Conservation (phyloP, 2,797 vertebrate genomes). For the Falco berigora region DNA sequence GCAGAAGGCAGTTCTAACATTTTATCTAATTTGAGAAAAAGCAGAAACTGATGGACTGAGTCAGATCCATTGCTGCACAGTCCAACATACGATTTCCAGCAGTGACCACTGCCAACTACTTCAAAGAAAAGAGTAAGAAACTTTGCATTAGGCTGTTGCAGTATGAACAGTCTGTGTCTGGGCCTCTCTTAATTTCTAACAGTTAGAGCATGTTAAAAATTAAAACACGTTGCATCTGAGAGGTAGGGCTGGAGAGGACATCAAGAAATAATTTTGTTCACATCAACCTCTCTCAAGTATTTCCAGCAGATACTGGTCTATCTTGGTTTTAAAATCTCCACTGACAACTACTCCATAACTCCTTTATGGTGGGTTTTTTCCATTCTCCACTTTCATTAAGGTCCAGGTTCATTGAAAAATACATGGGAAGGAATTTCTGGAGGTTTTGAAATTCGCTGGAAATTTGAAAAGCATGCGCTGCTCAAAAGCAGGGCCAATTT, state of each 20-base stretch:
- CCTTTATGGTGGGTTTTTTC: background rate
- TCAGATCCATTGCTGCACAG: background rate
- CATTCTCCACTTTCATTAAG: background rate
- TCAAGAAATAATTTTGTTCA: background rate
- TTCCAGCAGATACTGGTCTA: background rate
- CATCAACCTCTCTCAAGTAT: background rate
- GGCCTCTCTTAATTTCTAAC: background rate
- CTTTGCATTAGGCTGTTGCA: background rate
- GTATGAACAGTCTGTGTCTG: background rate
- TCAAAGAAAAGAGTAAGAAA: background rate
- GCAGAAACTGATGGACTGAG: background rate
- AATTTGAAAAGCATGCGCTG: too few species aligned
- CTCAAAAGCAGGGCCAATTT: background rate
- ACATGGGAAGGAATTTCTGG: background rate
- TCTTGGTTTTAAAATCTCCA: background rate
- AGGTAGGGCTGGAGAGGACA: background rate
- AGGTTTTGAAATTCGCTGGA: background rate
- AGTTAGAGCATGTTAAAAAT: background rate
- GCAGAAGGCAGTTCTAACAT: background rate
- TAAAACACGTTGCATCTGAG: background rate
- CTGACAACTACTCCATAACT: background rate
- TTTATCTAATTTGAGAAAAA: background rate
- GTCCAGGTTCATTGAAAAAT: background rate
- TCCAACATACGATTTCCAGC: background rate
- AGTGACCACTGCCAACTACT: background rate